Evolutionary conservation across 2,888 invertebrate genomes (phyloP).

Genomic region (Caenorhabditis parvicauda): DNA sequence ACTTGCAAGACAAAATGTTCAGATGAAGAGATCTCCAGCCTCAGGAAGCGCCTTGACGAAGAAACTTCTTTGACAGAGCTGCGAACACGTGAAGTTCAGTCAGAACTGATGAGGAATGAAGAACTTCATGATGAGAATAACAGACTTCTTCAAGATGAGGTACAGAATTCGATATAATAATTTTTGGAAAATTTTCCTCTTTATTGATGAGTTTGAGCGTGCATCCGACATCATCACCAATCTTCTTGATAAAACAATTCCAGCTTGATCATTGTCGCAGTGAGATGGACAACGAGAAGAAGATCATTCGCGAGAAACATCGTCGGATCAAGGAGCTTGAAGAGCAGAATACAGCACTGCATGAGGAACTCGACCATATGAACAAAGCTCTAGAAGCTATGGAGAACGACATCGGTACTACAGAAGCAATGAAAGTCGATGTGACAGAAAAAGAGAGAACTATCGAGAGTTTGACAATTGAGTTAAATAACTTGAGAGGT

Average conservation of each 20-base stretch:
- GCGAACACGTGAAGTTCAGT: constrained; percentile 29
- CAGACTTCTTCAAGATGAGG: constrained; percentile 17
- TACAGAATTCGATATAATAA: background rate
- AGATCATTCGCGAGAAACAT: constrained; percentile 13
- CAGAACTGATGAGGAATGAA: constrained; percentile 30
- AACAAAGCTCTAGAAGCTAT: background rate
- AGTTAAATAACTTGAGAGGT: constrained; percentile 7
- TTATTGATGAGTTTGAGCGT: background rate
- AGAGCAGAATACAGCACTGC: constrained; percentile 47
- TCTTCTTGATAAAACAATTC: background rate
- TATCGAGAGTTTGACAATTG: constrained; percentile 17
- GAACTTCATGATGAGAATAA: constrained; percentile 29
- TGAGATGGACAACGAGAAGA: constrained; percentile 20
- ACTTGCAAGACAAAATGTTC: background rate
- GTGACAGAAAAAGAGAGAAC: constrained; percentile 28
- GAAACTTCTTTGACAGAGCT: constrained; percentile 37
- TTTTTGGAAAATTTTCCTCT: background rate
- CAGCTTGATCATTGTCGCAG: constrained; percentile 31
- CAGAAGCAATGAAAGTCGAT: constrained; percentile 20
- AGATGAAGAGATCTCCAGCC: constrained; percentile 36
- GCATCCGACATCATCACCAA: background rate
- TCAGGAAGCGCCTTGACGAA: constrained; percentile 35
- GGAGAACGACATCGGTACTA: constrained; percentile 15
- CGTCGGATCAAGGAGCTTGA: constrained; percentile 52
- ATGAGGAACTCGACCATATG: constrained; percentile 34